A percentile compares a stretch with the other conserved stretches of the same genome.
Evolutionary conservation across 2,113 vertebrate genomes (phyloP).

Genomic region (Percopsis transmontana): DNA sequence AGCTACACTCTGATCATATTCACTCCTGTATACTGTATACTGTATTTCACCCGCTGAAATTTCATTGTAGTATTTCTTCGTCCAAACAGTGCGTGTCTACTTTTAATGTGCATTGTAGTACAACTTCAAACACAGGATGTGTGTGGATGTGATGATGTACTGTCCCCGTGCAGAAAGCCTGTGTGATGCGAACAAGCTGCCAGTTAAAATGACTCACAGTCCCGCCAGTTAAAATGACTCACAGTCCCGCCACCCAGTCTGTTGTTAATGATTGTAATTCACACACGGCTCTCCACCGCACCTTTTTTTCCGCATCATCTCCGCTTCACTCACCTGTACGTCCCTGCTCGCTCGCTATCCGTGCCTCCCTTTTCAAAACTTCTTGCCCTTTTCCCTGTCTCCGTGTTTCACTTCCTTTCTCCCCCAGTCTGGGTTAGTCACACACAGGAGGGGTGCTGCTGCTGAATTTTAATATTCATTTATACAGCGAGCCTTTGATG

Average conservation of each 20-base stretch:
- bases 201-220: conserved; percentile 7
- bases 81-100: conserved; percentile 16
- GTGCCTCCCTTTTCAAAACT: neutral
- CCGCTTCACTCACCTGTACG: conserved; percentile 56
- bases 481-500: conserved; percentile 77
- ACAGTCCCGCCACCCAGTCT: conserved; percentile 66
- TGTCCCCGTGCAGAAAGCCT: neutral
- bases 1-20: too few relatives aligned
- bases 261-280: conserved; percentile 73
- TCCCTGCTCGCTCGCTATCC: neutral
- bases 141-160: conserved; percentile 35
- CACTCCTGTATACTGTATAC: too few relatives aligned
- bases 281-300: conserved; percentile 60
- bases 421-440: conserved; percentile 65
- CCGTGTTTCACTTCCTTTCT: conserved; percentile 44
- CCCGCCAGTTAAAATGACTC: conserved; percentile 70
- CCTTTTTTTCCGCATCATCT: conserved; percentile 65
- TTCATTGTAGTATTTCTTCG: too few relatives aligned
- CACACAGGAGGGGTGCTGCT: conserved; percentile 71
- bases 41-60: neutral
- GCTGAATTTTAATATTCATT: conserved; percentile 77
- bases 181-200: conserved; percentile 52
- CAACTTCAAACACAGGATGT: conserved; percentile 48
- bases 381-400: conserved; percentile 47
- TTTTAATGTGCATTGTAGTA: conserved; percentile 33